These are phyloP conservation scores for Bombus balteatus DNA, from an alignment of 1,140 invertebrate genomes.

Conservation along the genomic window DNA sequence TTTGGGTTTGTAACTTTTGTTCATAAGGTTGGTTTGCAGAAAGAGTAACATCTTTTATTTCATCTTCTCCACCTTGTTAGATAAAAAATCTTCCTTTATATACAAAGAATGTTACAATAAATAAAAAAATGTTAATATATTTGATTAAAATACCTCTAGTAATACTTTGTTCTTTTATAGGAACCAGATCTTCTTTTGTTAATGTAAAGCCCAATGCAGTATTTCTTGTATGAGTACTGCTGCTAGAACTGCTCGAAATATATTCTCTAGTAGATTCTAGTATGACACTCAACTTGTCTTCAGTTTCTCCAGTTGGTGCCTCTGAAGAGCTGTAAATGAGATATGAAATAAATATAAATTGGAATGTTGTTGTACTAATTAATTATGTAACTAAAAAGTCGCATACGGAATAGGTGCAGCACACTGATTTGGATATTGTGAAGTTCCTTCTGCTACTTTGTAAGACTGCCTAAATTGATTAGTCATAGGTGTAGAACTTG, in stretches of 20 bases:
- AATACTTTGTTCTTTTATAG: constrained; percentile 73
- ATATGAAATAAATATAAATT: constrained; percentile 4
- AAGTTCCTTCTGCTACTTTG: constrained; percentile 64
- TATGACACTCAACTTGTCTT: constrained; percentile 78
- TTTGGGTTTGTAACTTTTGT: constrained; percentile 78
- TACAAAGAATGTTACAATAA: neutral
- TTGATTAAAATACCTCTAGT: constrained; percentile 31
- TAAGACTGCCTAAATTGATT: constrained; percentile 74
- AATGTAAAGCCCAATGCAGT: constrained; percentile 72
- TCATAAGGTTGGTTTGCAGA: constrained; percentile 71
- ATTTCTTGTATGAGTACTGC: constrained; percentile 68
- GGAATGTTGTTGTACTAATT: neutral
- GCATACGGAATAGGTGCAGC: constrained; percentile 58
- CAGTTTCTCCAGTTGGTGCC: constrained; percentile 56
- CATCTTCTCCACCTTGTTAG: constrained; percentile 50
- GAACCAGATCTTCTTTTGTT: constrained; percentile 72
- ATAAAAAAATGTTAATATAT: neutral
- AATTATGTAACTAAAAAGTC: constrained; percentile 1
- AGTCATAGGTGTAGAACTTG: constrained; percentile 77
- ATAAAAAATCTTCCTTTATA: constrained; percentile 7
- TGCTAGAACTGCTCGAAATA: constrained; percentile 76
- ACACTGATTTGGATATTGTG: constrained; percentile 60
- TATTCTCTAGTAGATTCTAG: constrained; percentile 79
- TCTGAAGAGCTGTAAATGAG: constrained; percentile 58
- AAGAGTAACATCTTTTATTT: constrained; percentile 48